Base-by-base conservation (phyloP, 2,113 vertebrate species). In the Indicator maculatus region DNA sequence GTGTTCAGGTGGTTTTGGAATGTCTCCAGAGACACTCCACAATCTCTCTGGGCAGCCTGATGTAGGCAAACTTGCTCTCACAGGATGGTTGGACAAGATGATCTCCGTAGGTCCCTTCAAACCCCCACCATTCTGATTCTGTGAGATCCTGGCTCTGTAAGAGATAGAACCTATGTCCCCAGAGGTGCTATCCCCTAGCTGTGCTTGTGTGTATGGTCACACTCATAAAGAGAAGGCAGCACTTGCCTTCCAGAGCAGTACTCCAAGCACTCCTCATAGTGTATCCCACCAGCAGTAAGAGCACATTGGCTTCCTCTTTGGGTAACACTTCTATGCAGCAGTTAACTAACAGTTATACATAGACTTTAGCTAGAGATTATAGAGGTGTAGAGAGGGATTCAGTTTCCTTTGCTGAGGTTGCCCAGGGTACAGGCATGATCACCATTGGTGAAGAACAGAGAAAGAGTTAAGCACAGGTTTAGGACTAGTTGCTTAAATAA, bases 191-290 rank as follows among this genome's bases (percentile, higher is more conserved):
- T 18, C 6, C 52, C 65, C 50, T 30, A 11, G 23, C 16, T 64
- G 17, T 12, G 18, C 17, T 33, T 66, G 5, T 28, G 17, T 60
- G 21, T 2, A 0, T 16, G 39, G n/a, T 5, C 14, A 1, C 47
- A 31, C 58, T 28, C 4, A 1, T 23, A 36, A 85, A 64, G 4
- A 70, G 50, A 1, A 73, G 20, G 12, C 39, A 70, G 24, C 5
- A 0, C 11, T 74, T 89, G 41, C 36, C 61, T 59, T 59, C 41
- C 58, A 75, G 41, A 63, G 17, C 12, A 59, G n/a, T 38, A 53
- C 33, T 83, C 21, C 50, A 59, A 60, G 28, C 3, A 28, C 17
- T 19, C 19, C 24, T 50, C 28, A 10, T 0, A 52, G 41, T 13
- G 13, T 21, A 20, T 50, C 8, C 2, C 8, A 9, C 15, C 7